Conservation (phyloP, 2,888 invertebrate species). For the Tiphia femorata region DNA sequence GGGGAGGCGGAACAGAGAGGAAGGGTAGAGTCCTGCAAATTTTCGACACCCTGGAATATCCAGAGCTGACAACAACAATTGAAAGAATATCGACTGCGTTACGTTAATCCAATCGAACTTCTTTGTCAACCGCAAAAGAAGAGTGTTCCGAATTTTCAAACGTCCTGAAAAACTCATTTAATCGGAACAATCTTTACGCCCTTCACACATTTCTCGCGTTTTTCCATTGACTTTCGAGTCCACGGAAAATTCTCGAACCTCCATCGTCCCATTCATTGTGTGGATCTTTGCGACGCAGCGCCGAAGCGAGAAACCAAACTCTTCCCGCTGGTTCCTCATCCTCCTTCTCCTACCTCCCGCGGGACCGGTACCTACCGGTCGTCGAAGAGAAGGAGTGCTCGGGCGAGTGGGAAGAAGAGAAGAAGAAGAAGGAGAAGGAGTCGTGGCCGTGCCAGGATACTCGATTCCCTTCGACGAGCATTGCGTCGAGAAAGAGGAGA, state of each 20-base stretch:
- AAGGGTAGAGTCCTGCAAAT: too few relatives aligned
- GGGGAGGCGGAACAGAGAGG: too few relatives aligned
- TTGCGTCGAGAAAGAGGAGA: neutral
- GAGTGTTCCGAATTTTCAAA: too few relatives aligned
- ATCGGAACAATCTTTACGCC: too few relatives aligned
- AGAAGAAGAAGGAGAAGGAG: slow-evolving; percentile 3
- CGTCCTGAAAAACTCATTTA: too few relatives aligned
- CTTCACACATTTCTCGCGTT: too few relatives aligned
- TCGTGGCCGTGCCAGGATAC: slow-evolving; percentile 39
- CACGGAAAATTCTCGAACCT: neutral
- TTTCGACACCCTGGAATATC: too few relatives aligned
- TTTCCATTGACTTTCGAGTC: neutral
- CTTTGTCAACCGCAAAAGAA: too few relatives aligned
- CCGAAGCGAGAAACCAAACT: slow-evolving; percentile 15
- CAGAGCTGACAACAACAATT: too few relatives aligned
- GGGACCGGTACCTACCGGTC: slow-evolving; percentile 30
- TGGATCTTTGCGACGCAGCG: slow-evolving; percentile 3
- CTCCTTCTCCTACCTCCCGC: slow-evolving; percentile 10
- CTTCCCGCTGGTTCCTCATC: slow-evolving; percentile 26
- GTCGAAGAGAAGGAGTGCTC: neutral
- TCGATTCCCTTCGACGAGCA: slow-evolving; percentile 40
- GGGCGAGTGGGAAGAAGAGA: slow-evolving; percentile 1
- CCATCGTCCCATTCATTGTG: too few relatives aligned
- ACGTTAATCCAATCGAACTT: too few relatives aligned
- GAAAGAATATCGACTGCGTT: too few relatives aligned